Evolutionary conservation across 2,797 vertebrate genomes (phyloP).

Genomic region (Meda fulgida): DNA sequence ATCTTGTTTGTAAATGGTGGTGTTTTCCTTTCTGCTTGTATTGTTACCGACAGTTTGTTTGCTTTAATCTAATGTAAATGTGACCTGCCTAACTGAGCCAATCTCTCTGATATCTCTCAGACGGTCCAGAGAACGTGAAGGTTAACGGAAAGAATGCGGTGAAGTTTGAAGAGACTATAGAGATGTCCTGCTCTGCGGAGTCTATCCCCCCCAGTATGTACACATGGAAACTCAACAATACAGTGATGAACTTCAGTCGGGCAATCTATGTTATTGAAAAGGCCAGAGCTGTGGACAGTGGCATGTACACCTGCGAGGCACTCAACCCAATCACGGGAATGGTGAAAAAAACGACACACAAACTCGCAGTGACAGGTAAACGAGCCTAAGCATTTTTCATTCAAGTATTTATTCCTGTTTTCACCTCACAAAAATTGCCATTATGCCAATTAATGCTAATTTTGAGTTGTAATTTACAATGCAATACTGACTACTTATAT

Average conservation of each 20-base stretch:
- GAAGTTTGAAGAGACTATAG: not conserved
- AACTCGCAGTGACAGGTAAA: conserved; percentile 72
- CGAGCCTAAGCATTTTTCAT: not conserved
- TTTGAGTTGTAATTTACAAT: not conserved
- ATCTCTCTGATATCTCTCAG: conserved; percentile 58
- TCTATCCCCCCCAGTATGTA: conserved; percentile 66
- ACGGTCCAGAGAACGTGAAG: conserved; percentile 63
- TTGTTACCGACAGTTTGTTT: not conserved
- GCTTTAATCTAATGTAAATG: conserved; percentile 8
- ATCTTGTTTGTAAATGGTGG: conserved; percentile 21
- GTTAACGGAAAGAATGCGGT: not conserved
- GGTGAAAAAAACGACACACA: accelerated
- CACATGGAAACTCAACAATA: conserved; percentile 74
- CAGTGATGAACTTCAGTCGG: accelerated
- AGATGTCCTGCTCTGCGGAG: conserved; percentile 44
- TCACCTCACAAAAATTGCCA: not conserved
- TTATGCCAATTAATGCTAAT: not conserved
- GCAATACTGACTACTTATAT: not conserved
- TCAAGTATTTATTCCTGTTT: not conserved
- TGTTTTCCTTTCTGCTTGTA: not conserved
- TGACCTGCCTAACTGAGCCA: not conserved
- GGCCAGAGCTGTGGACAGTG: conserved; percentile 50
- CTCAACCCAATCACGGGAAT: conserved; percentile 67
- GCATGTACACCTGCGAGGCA: conserved; percentile 72
- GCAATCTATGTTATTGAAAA: accelerated